phyloP scores from a whole-genome alignment of 2,888 invertebrate species.

The Autographa pulchrina region DNA sequence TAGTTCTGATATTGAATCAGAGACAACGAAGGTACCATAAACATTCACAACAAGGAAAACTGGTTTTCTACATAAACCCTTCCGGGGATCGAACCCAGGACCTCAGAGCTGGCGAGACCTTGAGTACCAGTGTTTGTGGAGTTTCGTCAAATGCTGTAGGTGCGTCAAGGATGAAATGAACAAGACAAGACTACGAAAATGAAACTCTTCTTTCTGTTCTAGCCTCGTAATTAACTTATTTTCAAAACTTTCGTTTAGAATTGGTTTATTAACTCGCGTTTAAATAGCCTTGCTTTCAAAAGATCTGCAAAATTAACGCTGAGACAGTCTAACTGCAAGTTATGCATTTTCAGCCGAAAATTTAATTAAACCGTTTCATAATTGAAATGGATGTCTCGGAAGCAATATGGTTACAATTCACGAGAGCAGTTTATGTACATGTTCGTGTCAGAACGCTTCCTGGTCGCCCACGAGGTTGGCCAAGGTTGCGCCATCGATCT shows the following conservation, averaged over 20 bases:
- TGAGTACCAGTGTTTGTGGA: too few relatives aligned
- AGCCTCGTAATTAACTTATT: not conserved
- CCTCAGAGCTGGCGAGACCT: too few relatives aligned
- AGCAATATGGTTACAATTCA: slow-evolving; percentile 30
- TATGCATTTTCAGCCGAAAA: slow-evolving; percentile 5
- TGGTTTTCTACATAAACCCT: too few relatives aligned
- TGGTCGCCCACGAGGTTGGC: slow-evolving; percentile 72
- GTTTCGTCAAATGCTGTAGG: not conserved
- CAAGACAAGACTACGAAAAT: not conserved
- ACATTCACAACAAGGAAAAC: too few relatives aligned
- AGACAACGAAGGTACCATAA: too few relatives aligned
- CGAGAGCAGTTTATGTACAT: slow-evolving; percentile 36
- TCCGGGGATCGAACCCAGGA: too few relatives aligned
- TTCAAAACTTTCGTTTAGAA: not conserved
- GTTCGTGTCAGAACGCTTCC: slow-evolving; percentile 61
- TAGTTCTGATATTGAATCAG: too few relatives aligned
- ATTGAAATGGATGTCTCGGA: slow-evolving; percentile 17
- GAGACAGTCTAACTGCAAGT: not conserved
- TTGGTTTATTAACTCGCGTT: not conserved
- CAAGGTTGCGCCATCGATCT: slow-evolving; percentile 80
- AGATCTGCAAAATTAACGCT: not conserved
- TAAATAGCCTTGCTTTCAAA: not conserved
- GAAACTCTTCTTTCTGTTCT: not conserved
- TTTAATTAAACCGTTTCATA: slow-evolving; percentile 12
- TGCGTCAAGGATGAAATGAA: not conserved